Conservation (phyloP, 2,797 vertebrate genomes). For the Knipowitschia caucasica region DNA sequence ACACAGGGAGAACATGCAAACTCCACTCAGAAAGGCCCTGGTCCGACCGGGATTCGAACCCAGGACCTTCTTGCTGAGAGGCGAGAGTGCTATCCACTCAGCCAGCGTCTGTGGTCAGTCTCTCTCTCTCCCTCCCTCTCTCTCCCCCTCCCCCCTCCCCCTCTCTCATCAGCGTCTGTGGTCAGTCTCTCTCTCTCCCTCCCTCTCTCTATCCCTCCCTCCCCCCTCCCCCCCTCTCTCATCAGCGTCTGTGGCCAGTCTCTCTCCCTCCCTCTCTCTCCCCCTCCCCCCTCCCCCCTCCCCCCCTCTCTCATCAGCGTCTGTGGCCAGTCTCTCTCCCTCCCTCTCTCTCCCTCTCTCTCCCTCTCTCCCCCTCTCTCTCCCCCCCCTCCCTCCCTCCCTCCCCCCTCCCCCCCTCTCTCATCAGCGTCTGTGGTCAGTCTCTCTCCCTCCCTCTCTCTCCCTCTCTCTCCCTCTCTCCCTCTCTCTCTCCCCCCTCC, state of each 20-base stretch:
- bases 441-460: background rate
- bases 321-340: background rate
- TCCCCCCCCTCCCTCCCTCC: background rate
- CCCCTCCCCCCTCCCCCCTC: background rate
- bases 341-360: background rate
- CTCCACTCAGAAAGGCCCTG: no score
- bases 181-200: background rate
- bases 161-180: no score
- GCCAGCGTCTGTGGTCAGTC: no score
- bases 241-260: no score
- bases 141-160: background rate
- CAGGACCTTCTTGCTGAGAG: no score
- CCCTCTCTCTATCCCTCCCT: background rate
- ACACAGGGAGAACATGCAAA: no score
- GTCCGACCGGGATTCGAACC: no score
- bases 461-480: background rate
- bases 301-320: background rate
- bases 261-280: background rate
- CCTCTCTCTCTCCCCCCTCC: background rate
- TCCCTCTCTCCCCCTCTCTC: background rate
- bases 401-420: background rate
- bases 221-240: no score
- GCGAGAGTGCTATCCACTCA: no score
- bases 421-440: no score
- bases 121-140: background rate